Base-by-base conservation (phyloP, 2,888 invertebrate genomes). In the Syrphus vitripennis region DNA sequence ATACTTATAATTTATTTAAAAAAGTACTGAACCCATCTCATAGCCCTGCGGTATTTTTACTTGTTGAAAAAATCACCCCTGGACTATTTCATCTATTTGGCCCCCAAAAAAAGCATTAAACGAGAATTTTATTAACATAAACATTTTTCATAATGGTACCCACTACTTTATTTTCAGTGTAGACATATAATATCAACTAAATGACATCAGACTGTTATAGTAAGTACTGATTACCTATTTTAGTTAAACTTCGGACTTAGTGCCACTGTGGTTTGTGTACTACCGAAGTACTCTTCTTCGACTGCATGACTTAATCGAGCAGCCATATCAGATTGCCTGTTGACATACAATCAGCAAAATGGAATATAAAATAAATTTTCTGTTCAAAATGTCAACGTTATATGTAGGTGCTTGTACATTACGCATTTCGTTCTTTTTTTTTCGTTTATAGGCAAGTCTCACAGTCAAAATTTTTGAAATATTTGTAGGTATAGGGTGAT, bases 141-240 rank as follows among this genome's bases (percentile, higher is more conserved):
- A n/a, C n/a, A n/a, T 42, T 42, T 16, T 40, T 10, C 5, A 4
- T 40, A 24, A 50, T 14, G 21, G 21, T 12, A 12, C 4, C 14
- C 24, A 7, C 0, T 24, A 14, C 16, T 16, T 55, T 55, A 29
- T 29, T 29, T 55, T 55, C 21, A 24, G 34, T 37, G 24, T 34
- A 59, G 59, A 59, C 59, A 61, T 74, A 48, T 70, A 50, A 53
- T 78, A 83, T 21, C 45, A 72, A 31, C 14, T 40, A 55, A 63
- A 79, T 83, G 83, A 83, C 79, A 79, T 79, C 79, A 83, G 74
- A 69, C 24, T 55, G 53, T 16, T 21, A 45, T 16, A 10, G 42
- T 10, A n/a, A 10, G 42, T 10, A n/a, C 37, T 31, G 21, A 26
- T 78, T 67, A 37, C 50, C 19, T 42, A 48, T 37, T 57, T 42